Base-by-base conservation (phyloP, 2,797 vertebrate genomes). In the Cyclura pinguis region DNA sequence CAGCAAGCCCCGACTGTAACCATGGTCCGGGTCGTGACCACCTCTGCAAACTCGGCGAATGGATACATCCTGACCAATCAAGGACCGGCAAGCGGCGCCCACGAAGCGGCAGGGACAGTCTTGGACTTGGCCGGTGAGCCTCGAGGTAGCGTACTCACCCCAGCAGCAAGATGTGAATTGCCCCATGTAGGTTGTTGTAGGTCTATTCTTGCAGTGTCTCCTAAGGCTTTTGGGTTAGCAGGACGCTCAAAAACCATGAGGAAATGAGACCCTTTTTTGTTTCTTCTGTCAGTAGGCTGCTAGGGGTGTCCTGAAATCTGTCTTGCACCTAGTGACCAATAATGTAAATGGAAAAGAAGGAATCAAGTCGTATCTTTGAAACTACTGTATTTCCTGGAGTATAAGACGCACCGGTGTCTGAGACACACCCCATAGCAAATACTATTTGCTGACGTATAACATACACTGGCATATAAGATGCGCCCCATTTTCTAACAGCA, bases 1-100 rank as follows among this genome's bases (percentile, higher is more conserved):
- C 99, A 99, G 47, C 97, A 98, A 89, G 98, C 98, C 42, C 97
- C 98, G 73, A 98, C 98, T 0, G 97, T 99, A 94, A 98, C 99
- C 93, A 99, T 99, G 99, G 97, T 99, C 92, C 97, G 99, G 69
- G 98, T 99, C 91, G 97, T 99, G 82, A 98, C 98, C 95, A 97
- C 98, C 50, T 96, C 98, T 0, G 96, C 98, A 88, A 98, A 96
- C 95, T 98, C 98, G 1, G 97, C 98, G 0, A 99, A 99, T 0
- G 99, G 99, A 12, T 99, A 99, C 97, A 98, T 98, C 92, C 93
- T 98, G 57, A 94, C 97, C 64, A 97, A 98, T 94, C 98, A 97
- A 92, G 96, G 96, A 90, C 93, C 96, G 0, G 94, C 95, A 0
- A 96, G 93, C 72, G 93, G 93, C 47, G 80, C 95, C 89, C 97